These are phyloP conservation scores for Cyanoderma ruficeps DNA, from an alignment of 2,113 vertebrate species.

Conservation along the genomic window DNA sequence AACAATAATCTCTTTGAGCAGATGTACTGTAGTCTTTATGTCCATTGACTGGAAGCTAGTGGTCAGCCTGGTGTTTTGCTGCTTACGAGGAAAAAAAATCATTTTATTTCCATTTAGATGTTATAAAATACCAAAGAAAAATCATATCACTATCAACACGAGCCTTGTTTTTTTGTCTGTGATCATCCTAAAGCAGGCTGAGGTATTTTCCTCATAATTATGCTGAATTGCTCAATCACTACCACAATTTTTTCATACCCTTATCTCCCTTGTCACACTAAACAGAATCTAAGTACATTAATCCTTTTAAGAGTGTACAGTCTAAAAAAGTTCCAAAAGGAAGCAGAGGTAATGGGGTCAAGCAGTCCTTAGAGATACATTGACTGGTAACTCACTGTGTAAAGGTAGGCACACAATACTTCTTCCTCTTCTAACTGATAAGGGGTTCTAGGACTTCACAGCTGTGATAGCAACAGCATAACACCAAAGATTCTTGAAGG, in stretches of 20 bases:
- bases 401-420: neutral
- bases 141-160: neutral
- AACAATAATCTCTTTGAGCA: slow-evolving; percentile 6
- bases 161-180: neutral
- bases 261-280: neutral
- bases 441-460: neutral
- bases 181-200: neutral
- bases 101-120: neutral
- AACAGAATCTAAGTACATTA: neutral
- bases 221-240: neutral
- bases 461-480: neutral
- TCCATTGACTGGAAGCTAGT: neutral
- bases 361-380: neutral
- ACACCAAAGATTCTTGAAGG: neutral
- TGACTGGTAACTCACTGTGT: accelerated
- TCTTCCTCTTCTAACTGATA: neutral
- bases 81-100: neutral
- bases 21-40: neutral
- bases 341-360: neutral
- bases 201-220: neutral
- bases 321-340: neutral
- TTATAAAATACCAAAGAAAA: neutral
- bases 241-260: neutral
- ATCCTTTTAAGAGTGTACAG: neutral
- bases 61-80: neutral